phyloP scores from a whole-genome alignment of 2,797 vertebrate genomes.

The Anguilla marmorata region DNA sequence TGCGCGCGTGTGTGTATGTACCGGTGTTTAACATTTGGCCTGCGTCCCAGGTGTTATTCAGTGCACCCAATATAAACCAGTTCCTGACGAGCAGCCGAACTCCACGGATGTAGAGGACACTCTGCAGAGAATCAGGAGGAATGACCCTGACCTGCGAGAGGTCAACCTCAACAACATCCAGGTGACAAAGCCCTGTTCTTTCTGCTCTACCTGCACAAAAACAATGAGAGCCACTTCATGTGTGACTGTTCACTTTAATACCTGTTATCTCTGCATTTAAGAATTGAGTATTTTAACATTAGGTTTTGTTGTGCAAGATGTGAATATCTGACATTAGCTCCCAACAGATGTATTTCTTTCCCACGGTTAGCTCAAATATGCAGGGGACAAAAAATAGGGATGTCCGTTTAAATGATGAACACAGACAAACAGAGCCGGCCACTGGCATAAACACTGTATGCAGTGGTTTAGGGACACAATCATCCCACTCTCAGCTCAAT shows the following conservation, averaged over 20 bases:
- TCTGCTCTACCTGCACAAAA: neutral
- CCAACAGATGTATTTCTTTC: too few relatives aligned
- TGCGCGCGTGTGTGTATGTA: neutral
- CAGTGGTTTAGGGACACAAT: too few relatives aligned
- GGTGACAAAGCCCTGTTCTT: slow-evolving; percentile 61
- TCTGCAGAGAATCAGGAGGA: slow-evolving; percentile 81
- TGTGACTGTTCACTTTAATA: neutral
- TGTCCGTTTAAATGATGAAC: too few relatives aligned
- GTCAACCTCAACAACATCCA: slow-evolving; percentile 98
- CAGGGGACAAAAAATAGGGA: too few relatives aligned
- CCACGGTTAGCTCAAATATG: too few relatives aligned
- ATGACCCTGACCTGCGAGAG: slow-evolving; percentile 89
- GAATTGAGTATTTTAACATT: neutral
- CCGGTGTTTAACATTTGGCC: neutral
- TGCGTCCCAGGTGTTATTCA: slow-evolving; percentile 82
- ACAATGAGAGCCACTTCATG: neutral
- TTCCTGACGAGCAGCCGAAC: slow-evolving; percentile 94
- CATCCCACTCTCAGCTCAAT: neutral
- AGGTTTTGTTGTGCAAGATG: neutral
- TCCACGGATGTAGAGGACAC: slow-evolving; percentile 92
- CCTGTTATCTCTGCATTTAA: neutral
- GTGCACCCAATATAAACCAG: slow-evolving; percentile 92
- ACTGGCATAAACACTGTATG: too few relatives aligned
- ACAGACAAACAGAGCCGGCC: too few relatives aligned
- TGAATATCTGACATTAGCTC: too few relatives aligned